A percentile compares a stretch with the other conserved stretches of the same genome.
phyloP scores from a whole-genome alignment of 2,113 vertebrate species.

The Silurus asotus region DNA sequence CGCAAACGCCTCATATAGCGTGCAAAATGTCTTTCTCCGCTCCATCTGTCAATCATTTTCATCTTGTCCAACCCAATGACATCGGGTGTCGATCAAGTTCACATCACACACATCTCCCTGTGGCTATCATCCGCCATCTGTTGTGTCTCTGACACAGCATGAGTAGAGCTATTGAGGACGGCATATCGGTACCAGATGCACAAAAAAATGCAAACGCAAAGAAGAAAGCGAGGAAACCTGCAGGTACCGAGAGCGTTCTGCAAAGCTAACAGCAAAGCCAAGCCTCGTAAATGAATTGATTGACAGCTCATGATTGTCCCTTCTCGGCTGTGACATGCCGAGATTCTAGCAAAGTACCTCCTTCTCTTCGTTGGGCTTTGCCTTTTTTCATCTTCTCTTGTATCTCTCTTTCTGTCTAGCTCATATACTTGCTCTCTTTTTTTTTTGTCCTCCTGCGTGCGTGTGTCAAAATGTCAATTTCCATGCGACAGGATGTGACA shows the following conservation, averaged over 20 bases:
- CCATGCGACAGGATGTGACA: constrained; percentile 74
- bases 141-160: constrained; percentile 30
- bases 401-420: constrained; percentile 40
- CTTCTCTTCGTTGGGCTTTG: constrained; percentile 53
- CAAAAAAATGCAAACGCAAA: neutral
- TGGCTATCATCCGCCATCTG: constrained; percentile 45
- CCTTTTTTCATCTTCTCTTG: constrained; percentile 53
- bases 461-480: constrained; percentile 79
- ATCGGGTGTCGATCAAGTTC: constrained; percentile 66
- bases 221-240: constrained; percentile 8
- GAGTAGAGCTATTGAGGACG: neutral
- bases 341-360: constrained; percentile 54
- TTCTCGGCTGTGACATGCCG: constrained; percentile 52
- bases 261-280: constrained; percentile 37
- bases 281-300: constrained; percentile 51
- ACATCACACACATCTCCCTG: constrained; percentile 48
- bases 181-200: constrained; percentile 28
- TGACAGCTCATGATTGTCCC: constrained; percentile 61
- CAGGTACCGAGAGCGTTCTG: constrained; percentile 23
- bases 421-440: constrained; percentile 33
- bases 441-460: constrained; percentile 60
- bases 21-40: constrained; percentile 52
- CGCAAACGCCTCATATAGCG: constrained; percentile 44
- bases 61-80: constrained; percentile 61
- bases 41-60: constrained; percentile 63